These are phyloP conservation scores for Pinctada fucata DNA, from an alignment of 2,888 invertebrate species.

Conservation along the genomic window DNA sequence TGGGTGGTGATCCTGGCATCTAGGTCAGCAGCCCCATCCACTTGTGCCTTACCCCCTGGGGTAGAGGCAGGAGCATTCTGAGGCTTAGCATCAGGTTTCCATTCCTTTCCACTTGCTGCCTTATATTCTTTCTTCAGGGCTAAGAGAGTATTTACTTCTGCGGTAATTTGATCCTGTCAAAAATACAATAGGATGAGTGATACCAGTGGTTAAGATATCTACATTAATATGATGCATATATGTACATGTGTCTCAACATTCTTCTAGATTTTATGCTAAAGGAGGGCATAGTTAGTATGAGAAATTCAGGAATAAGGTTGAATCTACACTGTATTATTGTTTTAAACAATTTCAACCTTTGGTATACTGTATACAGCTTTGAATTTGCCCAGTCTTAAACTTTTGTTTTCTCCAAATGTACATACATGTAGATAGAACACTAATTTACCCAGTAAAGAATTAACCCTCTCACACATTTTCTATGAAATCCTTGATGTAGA, in stretches of 20 bases:
- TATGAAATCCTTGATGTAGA: too few species aligned
- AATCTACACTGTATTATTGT: too few species aligned
- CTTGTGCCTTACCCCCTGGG: not conserved
- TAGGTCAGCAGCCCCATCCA: constrained; percentile 25
- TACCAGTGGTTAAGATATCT: not conserved
- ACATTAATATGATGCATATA: not conserved
- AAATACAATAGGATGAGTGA: not conserved
- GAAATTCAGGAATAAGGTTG: too few species aligned
- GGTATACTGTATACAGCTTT: too few species aligned
- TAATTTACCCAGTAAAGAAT: too few species aligned
- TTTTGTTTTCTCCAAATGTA: too few species aligned
- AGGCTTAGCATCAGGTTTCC: constrained; percentile 78
- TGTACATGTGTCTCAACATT: not conserved
- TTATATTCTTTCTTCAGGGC: constrained; percentile 88
- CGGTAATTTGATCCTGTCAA: constrained; percentile 77
- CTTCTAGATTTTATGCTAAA: too few species aligned
- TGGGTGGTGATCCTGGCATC: constrained; percentile 79
- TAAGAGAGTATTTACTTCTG: constrained; percentile 81
- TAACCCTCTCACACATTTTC: too few species aligned
- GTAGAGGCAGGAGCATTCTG: constrained; percentile 33
- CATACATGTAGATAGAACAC: too few species aligned
- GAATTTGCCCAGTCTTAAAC: too few species aligned
- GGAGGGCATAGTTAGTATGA: too few species aligned
- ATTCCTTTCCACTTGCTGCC: constrained; percentile 82
- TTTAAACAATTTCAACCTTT: too few species aligned